Evolutionary conservation across 2,888 invertebrate species (phyloP), one percentile per base, ranked within the genome.

Genomic region (Agapetus fuscipes): DNA sequence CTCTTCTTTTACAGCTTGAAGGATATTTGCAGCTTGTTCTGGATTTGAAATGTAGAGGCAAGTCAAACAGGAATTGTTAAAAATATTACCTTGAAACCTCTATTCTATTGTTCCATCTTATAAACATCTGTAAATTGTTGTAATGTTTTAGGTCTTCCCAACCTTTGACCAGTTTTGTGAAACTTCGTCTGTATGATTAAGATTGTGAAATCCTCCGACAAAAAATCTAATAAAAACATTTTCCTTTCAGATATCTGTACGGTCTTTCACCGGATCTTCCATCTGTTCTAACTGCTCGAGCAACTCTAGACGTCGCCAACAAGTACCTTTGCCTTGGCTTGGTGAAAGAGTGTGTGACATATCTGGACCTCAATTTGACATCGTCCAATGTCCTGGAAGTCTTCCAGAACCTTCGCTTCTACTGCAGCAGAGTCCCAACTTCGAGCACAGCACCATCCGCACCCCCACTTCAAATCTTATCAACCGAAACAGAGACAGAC

Each of bases 321-420:
- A 80, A 81, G 53, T 81, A 84, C 54, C 65, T 83, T 30, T 80
- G 85, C 51, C 72, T 77, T 4, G 78, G 75, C 13, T 65, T 87
- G 34, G 79, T 80, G 2, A 72, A 75, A 46, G 68, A 76, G 41
- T 84, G 84, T 53, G 75, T 81, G 15, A 64, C 72, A 17, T 78
- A 76, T 38, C 66, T 87, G 27, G 77, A 78, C 48, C 68, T 68
- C 39, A 74, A 79, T 56, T 58, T 86, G 17, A 72, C 71, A 41
- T 66, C 72, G 3, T 67, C 71, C 12, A 82, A 77, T 34, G 82
- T 80, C 1, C 66, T 85, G 3, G 71, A 75, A 51, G 73, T 83
- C 35, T 63, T 80, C 49, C 71, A 74, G 2, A 74, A 74, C 36
- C 57, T 80, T 17, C 60, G 70, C 27, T 70, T 57, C 48, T 52